Base-by-base conservation (phyloP, 2,797 vertebrate species). In the Hephaestus fuliginosus region DNA sequence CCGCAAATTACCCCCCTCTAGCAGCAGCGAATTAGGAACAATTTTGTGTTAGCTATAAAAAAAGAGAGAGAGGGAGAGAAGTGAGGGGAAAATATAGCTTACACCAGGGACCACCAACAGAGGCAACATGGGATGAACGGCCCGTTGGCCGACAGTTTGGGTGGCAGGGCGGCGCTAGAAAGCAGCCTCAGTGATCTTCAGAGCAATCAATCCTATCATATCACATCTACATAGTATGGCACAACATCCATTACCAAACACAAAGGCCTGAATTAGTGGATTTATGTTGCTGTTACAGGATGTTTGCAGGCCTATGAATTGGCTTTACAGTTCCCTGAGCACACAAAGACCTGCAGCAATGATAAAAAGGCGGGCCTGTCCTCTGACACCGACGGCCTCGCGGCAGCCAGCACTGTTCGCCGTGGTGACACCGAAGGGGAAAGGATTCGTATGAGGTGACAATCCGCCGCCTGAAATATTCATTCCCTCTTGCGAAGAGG, bases 21-120 rank as follows among this genome's bases (percentile, higher is more conserved):
- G 95, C 94, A 95, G 94, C 94, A 95, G 95, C 92, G 95, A 96
- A 96, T 96, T 96, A 96, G 95, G 95, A 96, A 96, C 95, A 95
- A 96, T 96, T 96, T 96, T 96, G 95, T 94, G 94, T 95, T 94
- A 92, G 94, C 95, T 95, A 95, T 95, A 93, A 95, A 95, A 95
- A 95, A 93, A 90, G 82, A 86, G 90, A 89, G 86, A 71, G 85
- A 74, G 87, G 80, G 91, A 90, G 92, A 93, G 94, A 93, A 93
- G 91, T 81, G 84, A 93, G 89, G 92, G 94, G 93, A 95, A 95
- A 95, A 95, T 95, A 95, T 93, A 95, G 94, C 94, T 95, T 95
- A 92, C 94, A 95, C 91, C 87, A 90, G 92, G 90, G 95, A 96
- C 95, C 95, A 96, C 95, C 95, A 95, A 95, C 91, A 89, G 93